phyloP scores from a whole-genome alignment of 2,113 vertebrate species.

The Paedocypris sp. region DNA sequence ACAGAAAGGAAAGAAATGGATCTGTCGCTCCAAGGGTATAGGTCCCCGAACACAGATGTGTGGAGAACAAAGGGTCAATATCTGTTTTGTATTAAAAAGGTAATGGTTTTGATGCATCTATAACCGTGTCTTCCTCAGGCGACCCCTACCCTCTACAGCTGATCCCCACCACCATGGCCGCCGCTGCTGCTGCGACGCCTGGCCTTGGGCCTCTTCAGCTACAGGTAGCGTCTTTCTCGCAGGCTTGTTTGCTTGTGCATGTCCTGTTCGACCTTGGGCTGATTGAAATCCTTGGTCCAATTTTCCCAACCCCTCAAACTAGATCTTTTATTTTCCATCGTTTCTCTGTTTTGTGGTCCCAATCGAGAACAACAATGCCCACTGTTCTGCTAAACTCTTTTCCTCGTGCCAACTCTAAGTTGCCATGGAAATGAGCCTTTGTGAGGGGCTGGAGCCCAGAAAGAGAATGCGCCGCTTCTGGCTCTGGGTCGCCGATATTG shows the following conservation, averaged over 20 bases:
- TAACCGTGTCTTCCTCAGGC: slow-evolving; percentile 68
- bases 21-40: background rate
- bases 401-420: slow-evolving; percentile 33
- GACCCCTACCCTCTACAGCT: slow-evolving; percentile 98
- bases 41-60: background rate
- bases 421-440: slow-evolving; percentile 36
- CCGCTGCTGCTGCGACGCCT: slow-evolving; percentile 85
- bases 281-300: background rate
- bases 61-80: slow-evolving; percentile 47
- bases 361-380: slow-evolving; percentile 33
- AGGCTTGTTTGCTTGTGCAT: background rate
- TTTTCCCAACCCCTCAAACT: slow-evolving; percentile 27
- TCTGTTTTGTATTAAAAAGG: slow-evolving; percentile 47
- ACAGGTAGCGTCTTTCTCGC: slow-evolving; percentile 71
- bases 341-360: slow-evolving; percentile 23
- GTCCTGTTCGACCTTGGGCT: slow-evolving; percentile 13
- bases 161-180: slow-evolving; percentile 97
- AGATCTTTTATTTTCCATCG: background rate
- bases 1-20: slow-evolving; percentile 11
- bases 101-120: slow-evolving; percentile 63
- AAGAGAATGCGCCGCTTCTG: slow-evolving; percentile 32
- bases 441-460: slow-evolving; percentile 28
- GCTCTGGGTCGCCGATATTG: slow-evolving; percentile 33
- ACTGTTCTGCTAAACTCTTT: slow-evolving; percentile 32
- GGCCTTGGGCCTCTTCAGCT: slow-evolving; percentile 90